A percentile compares a stretch with the other conserved stretches of the same genome.
phyloP scores from a whole-genome alignment of 1,140 invertebrate species.

The Danaus plexippus region DNA sequence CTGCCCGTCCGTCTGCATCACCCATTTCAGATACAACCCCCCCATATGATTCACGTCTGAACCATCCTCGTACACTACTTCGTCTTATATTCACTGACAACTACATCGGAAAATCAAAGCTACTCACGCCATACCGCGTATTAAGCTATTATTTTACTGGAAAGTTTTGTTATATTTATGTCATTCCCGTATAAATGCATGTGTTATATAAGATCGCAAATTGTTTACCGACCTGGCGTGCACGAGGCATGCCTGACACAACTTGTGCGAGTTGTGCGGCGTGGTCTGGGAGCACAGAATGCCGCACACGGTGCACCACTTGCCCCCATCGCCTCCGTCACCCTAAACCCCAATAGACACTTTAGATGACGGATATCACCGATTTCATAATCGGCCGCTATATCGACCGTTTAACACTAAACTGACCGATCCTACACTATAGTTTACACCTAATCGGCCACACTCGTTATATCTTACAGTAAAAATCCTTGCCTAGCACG shows the following conservation, averaged over 20 bases:
- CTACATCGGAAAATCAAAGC: no score
- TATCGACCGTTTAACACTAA: no score
- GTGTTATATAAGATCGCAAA: constrained; percentile 5
- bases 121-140: constrained; percentile 4
- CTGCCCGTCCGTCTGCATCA: constrained; percentile 81
- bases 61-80: no score
- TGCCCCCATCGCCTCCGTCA: constrained; percentile 61
- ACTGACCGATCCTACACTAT: no score
- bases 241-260: constrained; percentile 72
- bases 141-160: constrained; percentile 12
- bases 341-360: constrained; percentile 67
- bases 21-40: constrained; percentile 43
- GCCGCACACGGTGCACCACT: constrained; percentile 70
- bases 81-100: no score
- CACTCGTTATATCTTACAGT: constrained; percentile 18
- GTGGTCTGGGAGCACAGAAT: constrained; percentile 69
- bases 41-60: constrained; percentile 2
- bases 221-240: constrained; percentile 71
- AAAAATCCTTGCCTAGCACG: constrained; percentile 14
- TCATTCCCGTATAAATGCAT: background rate
- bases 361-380: constrained; percentile 42
- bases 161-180: background rate
- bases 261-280: constrained; percentile 68
- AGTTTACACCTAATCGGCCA: constrained; percentile 1
- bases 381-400: no score